A percentile compares a stretch with the other conserved stretches of the same genome.
Evolutionary conservation across 2,797 vertebrate genomes (phyloP).

Genomic region (Discoglossus pictus): DNA sequence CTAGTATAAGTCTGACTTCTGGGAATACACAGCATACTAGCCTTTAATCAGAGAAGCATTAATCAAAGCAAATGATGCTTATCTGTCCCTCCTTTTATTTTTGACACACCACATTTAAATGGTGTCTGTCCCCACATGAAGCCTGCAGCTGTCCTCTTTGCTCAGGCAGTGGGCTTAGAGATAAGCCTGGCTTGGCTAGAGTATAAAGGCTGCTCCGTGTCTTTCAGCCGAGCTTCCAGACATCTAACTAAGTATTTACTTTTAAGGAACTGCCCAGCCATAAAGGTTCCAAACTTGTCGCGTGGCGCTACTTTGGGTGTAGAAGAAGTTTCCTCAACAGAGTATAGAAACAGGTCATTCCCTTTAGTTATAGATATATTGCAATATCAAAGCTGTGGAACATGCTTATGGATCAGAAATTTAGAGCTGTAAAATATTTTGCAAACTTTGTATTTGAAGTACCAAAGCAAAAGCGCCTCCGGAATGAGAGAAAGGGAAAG

Average conservation of each 20-base stretch:
- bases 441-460: too few species aligned
- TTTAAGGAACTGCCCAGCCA: conserved; percentile 30
- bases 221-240: conserved; percentile 37
- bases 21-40: conserved; percentile 22
- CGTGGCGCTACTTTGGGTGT: conserved; percentile 22
- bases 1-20: neutral
- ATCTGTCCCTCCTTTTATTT: conserved; percentile 3
- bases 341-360: too few species aligned
- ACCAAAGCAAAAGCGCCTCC: too few species aligned
- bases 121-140: conserved; percentile 45
- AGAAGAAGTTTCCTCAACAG: conserved; percentile 4
- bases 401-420: too few species aligned
- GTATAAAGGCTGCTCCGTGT: conserved; percentile 42
- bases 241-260: conserved; percentile 41
- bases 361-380: too few species aligned
- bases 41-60: conserved; percentile 17
- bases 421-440: too few species aligned
- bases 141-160: conserved; percentile 41
- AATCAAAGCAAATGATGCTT: conserved; percentile 41
- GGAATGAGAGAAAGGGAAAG: too few species aligned
- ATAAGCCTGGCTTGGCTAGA: conserved; percentile 46
- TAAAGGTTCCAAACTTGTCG: conserved; percentile 27
- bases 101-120: conserved; percentile 27
- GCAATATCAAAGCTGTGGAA: too few species aligned
- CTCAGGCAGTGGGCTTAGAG: conserved; percentile 42